Percentiles rank a stretch among this genome's conserved stretches.
Evolutionary conservation across 2,113 vertebrate species (phyloP).

Genomic region (Jacana jacana): DNA sequence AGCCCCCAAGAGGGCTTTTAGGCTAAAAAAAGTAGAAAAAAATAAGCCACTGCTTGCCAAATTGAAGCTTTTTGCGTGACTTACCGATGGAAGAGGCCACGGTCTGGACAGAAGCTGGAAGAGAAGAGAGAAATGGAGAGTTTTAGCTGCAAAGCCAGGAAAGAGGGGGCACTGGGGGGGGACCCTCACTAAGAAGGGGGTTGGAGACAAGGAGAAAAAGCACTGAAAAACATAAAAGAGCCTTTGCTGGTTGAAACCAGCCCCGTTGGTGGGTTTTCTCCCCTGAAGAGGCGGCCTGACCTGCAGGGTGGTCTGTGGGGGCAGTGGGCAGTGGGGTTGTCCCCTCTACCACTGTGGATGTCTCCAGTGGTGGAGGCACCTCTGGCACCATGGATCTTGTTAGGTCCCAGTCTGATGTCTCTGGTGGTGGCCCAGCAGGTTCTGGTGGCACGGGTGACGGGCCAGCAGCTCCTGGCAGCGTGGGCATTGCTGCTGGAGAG

Average conservation of each 20-base stretch:
- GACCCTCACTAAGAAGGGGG: neutral
- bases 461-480: neutral
- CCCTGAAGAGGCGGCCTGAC: neutral
- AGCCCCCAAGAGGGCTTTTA: neutral
- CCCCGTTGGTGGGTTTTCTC: accelerated
- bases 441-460: accelerated
- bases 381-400: neutral
- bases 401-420: too few relatives aligned
- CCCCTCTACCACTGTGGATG: neutral
- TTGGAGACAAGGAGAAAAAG: neutral
- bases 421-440: neutral
- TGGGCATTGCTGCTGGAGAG: neutral
- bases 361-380: neutral
- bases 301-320: accelerated
- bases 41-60: neutral
- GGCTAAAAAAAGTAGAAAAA: neutral
- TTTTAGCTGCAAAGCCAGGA: neutral
- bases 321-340: accelerated
- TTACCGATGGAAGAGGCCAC: neutral
- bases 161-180: neutral
- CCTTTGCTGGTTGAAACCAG: neutral
- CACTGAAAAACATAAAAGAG: neutral
- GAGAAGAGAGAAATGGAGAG: neutral
- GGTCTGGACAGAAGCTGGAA: neutral
- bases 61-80: neutral